Base-by-base conservation (phyloP, 1,140 invertebrate genomes). In the Drosophila sp. region DNA sequence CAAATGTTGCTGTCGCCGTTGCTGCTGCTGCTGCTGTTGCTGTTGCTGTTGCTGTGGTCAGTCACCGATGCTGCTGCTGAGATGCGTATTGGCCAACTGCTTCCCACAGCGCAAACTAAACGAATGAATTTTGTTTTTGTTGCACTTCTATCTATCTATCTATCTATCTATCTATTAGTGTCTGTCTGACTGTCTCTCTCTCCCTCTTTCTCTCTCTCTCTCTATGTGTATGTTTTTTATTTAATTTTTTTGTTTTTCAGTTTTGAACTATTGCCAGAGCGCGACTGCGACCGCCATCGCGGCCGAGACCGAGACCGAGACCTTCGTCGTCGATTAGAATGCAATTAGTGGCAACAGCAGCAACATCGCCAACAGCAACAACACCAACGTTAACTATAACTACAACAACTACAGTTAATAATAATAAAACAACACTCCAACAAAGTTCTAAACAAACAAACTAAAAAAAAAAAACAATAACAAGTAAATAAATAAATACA, bases 311-410 rank as follows among this genome's bases (percentile, higher is more conserved):
- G 81, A 57, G 69, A 72, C 64, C 65, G 65, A 87, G 82, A 82
- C 82, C 82, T 87, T 87, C 83, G 51, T 73, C 34, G 50, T 45
- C 75, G 83, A 82, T 87, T 89, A 87, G 83, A 87, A 87, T 89
- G 82, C 82, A 86, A 86, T 86, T 86, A 87, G 78, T 78, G 74
- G 73, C 77, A 74, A 74, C 62, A 56, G 36, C 43, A 71, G 18
- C 41, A 58, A 14, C 53, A 65, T 13, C 29, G 58, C 32, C 54
- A 66, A 11, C 16, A 56, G 2, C 53, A 50, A 11, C 45, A 32
- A 7, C 16, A 53, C 11, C 53, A 36, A 13, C 16, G 53, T 8
- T 45, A 36, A 13, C 9, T 46, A 54, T 40, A 58, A 62, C 62
- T 59, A 48, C 58, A 59, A 50, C 34, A 69, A 38, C 61, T 53